Evolutionary conservation across 1,140 invertebrate species (phyloP), one percentile per base, ranked within the genome.

Genomic region (Harpegnathos saltator): DNA sequence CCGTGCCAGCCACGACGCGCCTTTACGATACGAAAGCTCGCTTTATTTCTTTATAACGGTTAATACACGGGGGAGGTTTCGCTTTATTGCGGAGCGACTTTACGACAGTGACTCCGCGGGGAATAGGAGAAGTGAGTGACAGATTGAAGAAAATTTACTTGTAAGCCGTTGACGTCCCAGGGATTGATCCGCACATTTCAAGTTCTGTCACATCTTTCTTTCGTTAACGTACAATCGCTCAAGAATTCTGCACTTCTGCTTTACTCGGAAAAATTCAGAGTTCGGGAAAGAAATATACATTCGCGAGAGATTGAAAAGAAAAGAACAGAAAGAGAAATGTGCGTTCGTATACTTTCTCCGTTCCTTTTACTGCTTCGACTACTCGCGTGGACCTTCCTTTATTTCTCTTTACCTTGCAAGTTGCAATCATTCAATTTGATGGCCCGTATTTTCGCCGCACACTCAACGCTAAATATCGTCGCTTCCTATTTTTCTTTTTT

Each of bases 21-120:
- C 59, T 65, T 77, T 77, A 77, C 44, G 73, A 26, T 65, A 54
- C 61, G 65, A 65, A 77, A 77, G 44, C 24, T 33, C 15, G n/a
- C 61, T 48, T 77, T 77, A 65, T 77, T 65, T 52, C 61, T 77
- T 77, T 77, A 65, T 65, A 77, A 65, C 44, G 59, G 61, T 52
- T 52, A 61, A 77, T 0, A 44, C 19, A 29, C 14, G 59, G 59
- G 59, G 14, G 52, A 75, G 59, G 65, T 65, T 7, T 61, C 29
- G 24, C 44, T 52, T 77, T 54, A 65, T 77, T 33, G 73, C 44
- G 73, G 14, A 77, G 65, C 59, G 59, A 65, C 26, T 63, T 75
- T 75, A 75, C 59, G 24, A 44, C 58, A 74, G 22, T 15, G 7
- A 74, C 38, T 62, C 11, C 59, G 11, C 14, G 26, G 44, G 65